Evolutionary conservation across 2,888 invertebrate species (phyloP).

Genomic region (Drosophila sordidula): DNA sequence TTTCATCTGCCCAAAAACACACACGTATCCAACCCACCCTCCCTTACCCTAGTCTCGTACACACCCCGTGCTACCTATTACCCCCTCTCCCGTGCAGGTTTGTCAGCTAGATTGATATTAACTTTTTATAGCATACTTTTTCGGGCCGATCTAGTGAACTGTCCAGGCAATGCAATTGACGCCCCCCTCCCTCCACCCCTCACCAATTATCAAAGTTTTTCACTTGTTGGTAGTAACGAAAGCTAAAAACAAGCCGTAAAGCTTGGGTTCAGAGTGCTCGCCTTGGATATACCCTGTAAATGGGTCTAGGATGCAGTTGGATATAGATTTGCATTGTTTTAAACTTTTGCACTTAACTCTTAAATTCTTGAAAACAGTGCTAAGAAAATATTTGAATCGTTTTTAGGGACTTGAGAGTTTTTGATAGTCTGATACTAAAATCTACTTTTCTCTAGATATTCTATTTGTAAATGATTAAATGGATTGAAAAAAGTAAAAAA

Average conservation of each 20-base stretch:
- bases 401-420: no score
- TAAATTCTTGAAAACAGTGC: no score
- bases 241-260: slow-evolving; percentile 8
- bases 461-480: no score
- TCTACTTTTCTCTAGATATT: no score
- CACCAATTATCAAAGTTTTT: slow-evolving; percentile 35
- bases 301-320: no score
- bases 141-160: slow-evolving; percentile 18
- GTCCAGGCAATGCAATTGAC: slow-evolving; percentile 27
- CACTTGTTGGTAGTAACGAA: slow-evolving; percentile 47
- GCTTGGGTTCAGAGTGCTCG: neutral
- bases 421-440: no score
- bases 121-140: slow-evolving; percentile 61
- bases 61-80: no score
- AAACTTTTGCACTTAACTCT: no score
- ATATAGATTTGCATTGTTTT: no score
- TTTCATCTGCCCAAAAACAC: slow-evolving; percentile 29
- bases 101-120: slow-evolving; percentile 69
- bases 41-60: no score
- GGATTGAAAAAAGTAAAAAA: no score
- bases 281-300: slow-evolving; percentile 8
- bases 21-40: neutral
- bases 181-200: neutral
- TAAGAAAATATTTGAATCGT: no score
- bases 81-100: slow-evolving; percentile 7